These are phyloP conservation scores for Antheraea assamensis DNA, from an alignment of 2,888 invertebrate genomes.

Conservation along the genomic window DNA sequence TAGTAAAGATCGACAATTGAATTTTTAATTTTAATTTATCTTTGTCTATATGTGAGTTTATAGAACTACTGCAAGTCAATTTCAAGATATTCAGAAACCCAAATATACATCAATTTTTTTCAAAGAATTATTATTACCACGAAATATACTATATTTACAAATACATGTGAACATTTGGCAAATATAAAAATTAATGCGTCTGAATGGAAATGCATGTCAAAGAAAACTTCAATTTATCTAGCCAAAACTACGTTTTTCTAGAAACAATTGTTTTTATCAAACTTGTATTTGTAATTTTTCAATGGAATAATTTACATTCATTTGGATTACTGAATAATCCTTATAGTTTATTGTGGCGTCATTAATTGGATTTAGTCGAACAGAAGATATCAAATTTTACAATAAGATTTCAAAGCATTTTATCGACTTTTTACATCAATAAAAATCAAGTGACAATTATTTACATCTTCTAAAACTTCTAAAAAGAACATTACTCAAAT, in stretches of 20 bases:
- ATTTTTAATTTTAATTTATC: too few species aligned
- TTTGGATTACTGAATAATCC: neutral
- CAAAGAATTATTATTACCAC: too few species aligned
- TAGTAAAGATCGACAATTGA: too few species aligned
- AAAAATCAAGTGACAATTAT: too few species aligned
- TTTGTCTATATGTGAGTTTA: neutral
- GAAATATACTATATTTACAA: too few species aligned
- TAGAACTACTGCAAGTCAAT: neutral
- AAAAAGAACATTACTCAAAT: too few species aligned
- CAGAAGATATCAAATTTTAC: neutral
- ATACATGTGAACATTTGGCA: neutral
- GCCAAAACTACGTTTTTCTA: neutral
- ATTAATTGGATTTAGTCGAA: neutral
- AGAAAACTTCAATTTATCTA: neutral
- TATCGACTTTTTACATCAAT: too few species aligned
- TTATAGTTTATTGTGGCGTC: neutral
- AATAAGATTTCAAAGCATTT: too few species aligned
- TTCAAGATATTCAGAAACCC: neutral
- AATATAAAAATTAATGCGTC: neutral
- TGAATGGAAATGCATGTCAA: neutral
- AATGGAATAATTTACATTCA: too few species aligned
- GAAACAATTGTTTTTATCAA: too few species aligned
- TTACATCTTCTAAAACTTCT: too few species aligned
- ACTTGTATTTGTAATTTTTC: too few species aligned
- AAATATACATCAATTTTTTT: neutral